Percentiles rank a stretch among this genome's conserved stretches.
phyloP scores from a whole-genome alignment of 2,797 vertebrate species.

The Xenops minutus region DNA sequence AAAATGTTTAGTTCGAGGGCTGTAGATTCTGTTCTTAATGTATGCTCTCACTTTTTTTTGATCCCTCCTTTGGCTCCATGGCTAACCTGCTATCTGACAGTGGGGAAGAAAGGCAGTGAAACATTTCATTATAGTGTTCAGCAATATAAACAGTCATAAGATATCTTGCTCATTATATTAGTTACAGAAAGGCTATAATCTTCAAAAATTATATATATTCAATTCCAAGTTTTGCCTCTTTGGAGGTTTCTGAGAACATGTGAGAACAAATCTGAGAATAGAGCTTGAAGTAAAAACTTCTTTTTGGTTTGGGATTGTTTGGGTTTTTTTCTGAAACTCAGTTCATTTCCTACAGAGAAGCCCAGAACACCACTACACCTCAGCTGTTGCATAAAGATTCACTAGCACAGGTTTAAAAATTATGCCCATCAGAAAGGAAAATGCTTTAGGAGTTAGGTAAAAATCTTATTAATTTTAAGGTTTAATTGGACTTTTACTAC shows the following conservation, averaged over 20 bases:
- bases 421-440: not conserved
- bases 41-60: not conserved
- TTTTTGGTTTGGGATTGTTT: not conserved
- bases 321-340: not conserved
- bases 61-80: not conserved
- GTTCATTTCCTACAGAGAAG: not conserved
- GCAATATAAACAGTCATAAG: not conserved
- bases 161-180: not conserved
- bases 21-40: not conserved
- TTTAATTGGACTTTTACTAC: not conserved
- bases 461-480: not conserved
- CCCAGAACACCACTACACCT: not conserved
- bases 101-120: not conserved
- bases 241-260: not conserved
- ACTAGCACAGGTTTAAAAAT: not conserved
- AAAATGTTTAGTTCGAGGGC: not conserved
- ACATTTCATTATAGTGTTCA: not conserved
- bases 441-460: not conserved
- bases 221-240: not conserved
- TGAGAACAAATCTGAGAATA: not conserved
- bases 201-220: not conserved
- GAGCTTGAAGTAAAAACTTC: not conserved
- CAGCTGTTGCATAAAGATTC: not conserved
- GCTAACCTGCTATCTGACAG: not conserved
- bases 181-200: not conserved